These are phyloP conservation scores for Drosophila heteroneura DNA, from an alignment of 2,888 invertebrate genomes.

Conservation along the genomic window DNA sequence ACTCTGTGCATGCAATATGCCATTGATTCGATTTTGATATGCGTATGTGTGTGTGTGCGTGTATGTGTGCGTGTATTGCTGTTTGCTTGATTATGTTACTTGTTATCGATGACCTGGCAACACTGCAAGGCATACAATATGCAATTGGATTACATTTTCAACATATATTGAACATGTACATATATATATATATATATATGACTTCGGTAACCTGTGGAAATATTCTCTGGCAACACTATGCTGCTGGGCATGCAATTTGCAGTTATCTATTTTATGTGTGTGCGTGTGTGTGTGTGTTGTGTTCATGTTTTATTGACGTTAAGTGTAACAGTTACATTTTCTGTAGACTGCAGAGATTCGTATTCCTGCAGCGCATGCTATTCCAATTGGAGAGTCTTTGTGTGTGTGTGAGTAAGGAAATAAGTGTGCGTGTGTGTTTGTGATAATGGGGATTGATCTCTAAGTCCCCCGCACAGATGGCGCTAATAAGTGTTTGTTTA, in stretches of 20 bases:
- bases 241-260: constrained; percentile 22
- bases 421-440: neutral
- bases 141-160: neutral
- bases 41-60: neutral
- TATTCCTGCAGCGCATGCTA: constrained; percentile 22
- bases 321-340: neutral
- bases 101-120: neutral
- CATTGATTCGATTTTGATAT: neutral
- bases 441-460: constrained; percentile 18
- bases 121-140: neutral
- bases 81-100: neutral
- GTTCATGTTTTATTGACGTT: neutral
- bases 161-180: neutral
- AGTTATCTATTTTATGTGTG: neutral
- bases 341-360: neutral
- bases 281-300: neutral
- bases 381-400: neutral
- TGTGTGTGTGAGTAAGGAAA: neutral
- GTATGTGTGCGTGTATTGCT: neutral
- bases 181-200: neutral
- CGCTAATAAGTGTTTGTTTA: constrained; percentile 28
- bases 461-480: constrained; percentile 14
- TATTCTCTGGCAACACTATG: neutral
- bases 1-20: constrained; percentile 14
- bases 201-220: neutral